Base-by-base conservation (phyloP, 2,888 invertebrate genomes). In the Tachina fera region DNA sequence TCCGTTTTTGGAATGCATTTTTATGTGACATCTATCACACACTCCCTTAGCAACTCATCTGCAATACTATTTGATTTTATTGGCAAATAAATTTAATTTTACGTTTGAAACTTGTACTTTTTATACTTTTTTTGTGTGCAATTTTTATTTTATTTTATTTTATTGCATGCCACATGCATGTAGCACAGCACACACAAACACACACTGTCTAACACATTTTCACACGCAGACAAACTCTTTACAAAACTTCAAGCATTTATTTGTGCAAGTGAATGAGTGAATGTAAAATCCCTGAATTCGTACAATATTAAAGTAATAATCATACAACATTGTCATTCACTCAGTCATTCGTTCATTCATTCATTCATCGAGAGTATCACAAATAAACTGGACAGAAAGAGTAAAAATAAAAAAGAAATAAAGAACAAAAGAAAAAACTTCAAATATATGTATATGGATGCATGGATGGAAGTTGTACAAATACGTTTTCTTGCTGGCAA, bases 11-110 rank as follows among this genome's bases (percentile, higher is more conserved):
- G 1, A 16, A 72, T 78, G 77, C 63, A 75, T 81, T 78, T 68
- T 76, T 58, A 53, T 61, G n/a, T 65, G 47, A 19, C 31, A 72
- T 72, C 53, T 81, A 61, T 72, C 67, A 72, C 5, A 31, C 71
- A 76, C 67, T 83, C 79, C 83, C 79, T 80, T 76, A 75, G 82
- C 75, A 83, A 65, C 71, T 65, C 58, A 58, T 76, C 79, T 63
- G 67, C 79, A 71, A 86, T 79, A 65, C 49, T 39, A 80, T 86
- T 86, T 83, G 76, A 83, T 80, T 83, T 86, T 86, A 83, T 86
- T 86, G 86, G 83, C 83, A 86, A 83, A 86, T 86, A 86, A 81
- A 86, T 84, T 83, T 81, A 80, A 86, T 86, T 84, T 78, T 75
- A 81, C 51, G 70, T 84, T 86, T 86, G 56, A 77, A 81, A 83